Base-by-base conservation (phyloP, 1,140 invertebrate species). In the Drosophila varians region DNA sequence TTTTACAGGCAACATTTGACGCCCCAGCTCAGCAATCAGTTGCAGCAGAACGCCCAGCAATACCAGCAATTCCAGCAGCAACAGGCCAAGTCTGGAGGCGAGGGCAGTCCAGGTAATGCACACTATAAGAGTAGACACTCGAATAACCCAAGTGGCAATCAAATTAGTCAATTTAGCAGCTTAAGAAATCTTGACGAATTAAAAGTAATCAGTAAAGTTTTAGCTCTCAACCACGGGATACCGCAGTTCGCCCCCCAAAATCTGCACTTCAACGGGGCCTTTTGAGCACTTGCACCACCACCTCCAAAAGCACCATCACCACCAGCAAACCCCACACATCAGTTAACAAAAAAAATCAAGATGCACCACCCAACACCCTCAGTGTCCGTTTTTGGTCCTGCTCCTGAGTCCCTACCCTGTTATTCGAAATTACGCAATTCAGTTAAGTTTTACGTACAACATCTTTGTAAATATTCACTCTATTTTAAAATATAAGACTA, bases 131-230 rank as follows among this genome's bases (percentile, higher is more conserved):
- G 80, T 89, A 47, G 92, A 92, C 5, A 93, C 76, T 92, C 95
- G 94, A 73, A 47, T 64, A 61, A 38, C 3, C 16, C 57, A 34
- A 57, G 43, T 16, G 47, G 36, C 60, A 74, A 69, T 94, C 23
- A 94, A 93, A 9, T 92, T 95, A 56, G 92, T 92, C 5, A 90
- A 69, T 36, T 92, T 95, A 56, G 92, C 92, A 7, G 89, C 58
- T 28, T 71, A 92, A 93, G 65, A 93, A 94, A 62, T 94, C 95
- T 91, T 60, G 95, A 96, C 79, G 90, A 90, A 90, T 92, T 96
- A 21, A 96, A 95, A 86, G 95, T 96, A 65, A 95, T 96, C 12
- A 95, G 95, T 12, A 96, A 96, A 91, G 94, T 96, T 36, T 91
- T 96, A 56, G 94, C 95, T 14, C 91, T 96, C 28, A 95, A 96